Percentiles rank a stretch among this genome's conserved stretches.
Evolutionary conservation across 2,113 vertebrate genomes (phyloP).

Genomic region (Triplophysa dalaica): DNA sequence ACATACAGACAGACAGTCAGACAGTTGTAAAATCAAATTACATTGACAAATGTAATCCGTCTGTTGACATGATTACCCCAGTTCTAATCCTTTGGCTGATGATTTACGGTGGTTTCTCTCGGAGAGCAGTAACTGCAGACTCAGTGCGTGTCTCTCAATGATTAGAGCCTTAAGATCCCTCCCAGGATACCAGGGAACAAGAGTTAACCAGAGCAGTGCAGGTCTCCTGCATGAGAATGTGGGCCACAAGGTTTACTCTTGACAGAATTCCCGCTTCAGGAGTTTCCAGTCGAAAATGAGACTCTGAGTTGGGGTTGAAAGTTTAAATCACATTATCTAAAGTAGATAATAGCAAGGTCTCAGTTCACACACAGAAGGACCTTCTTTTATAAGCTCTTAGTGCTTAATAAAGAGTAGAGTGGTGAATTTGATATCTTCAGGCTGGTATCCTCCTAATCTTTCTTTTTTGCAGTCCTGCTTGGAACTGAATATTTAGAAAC

Average conservation of each 20-base stretch:
- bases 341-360: slow-evolving; percentile 19
- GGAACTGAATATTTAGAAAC: slow-evolving; percentile 22
- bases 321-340: slow-evolving; percentile 16
- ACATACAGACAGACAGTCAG: no score
- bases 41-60: slow-evolving; percentile 65
- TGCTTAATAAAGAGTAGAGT: slow-evolving; percentile 5
- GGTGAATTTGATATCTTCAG: slow-evolving; percentile 17
- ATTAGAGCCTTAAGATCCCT: slow-evolving; percentile 34
- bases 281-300: slow-evolving; percentile 29
- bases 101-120: slow-evolving; percentile 39
- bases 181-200: slow-evolving; percentile 27
- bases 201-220: slow-evolving; percentile 35
- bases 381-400: slow-evolving; percentile 17
- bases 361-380: slow-evolving; percentile 1
- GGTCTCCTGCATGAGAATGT: slow-evolving; percentile 39
- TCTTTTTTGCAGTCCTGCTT: background rate
- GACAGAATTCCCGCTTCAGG: background rate
- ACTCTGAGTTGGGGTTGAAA: background rate
- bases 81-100: slow-evolving; percentile 59
- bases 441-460: slow-evolving; percentile 21
- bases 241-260: slow-evolving; percentile 36
- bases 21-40: no score
- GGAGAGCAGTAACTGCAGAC: background rate
- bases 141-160: slow-evolving; percentile 24
- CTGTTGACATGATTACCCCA: slow-evolving; percentile 65